These are phyloP conservation scores for Sebastes minor DNA, from an alignment of 2,797 vertebrate genomes.

Conservation along the genomic window DNA sequence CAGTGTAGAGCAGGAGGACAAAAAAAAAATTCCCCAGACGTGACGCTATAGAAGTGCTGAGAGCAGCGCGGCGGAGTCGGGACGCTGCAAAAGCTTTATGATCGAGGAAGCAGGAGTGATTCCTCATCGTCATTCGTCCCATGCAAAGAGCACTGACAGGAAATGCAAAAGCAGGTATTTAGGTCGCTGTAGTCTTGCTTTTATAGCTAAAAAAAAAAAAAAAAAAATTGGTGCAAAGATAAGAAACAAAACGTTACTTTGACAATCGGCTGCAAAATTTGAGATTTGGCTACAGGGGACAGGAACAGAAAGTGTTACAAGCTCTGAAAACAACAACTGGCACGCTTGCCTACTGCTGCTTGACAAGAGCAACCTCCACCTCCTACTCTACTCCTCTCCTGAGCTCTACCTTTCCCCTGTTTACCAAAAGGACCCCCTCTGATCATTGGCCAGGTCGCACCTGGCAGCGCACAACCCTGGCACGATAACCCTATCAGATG, in stretches of 20 bases:
- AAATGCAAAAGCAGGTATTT: slow-evolving; percentile 50
- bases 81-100: slow-evolving; percentile 10
- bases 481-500: slow-evolving; percentile 61
- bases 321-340: slow-evolving; percentile 32
- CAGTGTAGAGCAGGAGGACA: slow-evolving; percentile 22
- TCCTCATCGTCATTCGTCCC: neutral
- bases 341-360: slow-evolving; percentile 7
- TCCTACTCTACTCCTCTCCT: slow-evolving; percentile 40
- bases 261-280: neutral
- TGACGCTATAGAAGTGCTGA: slow-evolving; percentile 37
- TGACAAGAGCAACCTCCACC: slow-evolving; percentile 40
- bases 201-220: neutral
- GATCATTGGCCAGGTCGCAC: slow-evolving; percentile 52
- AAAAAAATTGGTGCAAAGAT: neutral
- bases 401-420: slow-evolving; percentile 48
- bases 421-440: slow-evolving; percentile 46
- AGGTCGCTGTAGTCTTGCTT: neutral
- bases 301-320: neutral
- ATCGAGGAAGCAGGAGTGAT: slow-evolving; percentile 1
- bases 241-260: neutral
- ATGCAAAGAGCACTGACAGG: slow-evolving; percentile 38
- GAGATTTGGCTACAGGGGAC: neutral
- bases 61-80: slow-evolving; percentile 10
- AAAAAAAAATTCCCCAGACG: slow-evolving; percentile 32
- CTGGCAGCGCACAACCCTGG: slow-evolving; percentile 51